Base-by-base conservation (phyloP, 2,888 invertebrate species). In the Pardosa pseudoannulata region DNA sequence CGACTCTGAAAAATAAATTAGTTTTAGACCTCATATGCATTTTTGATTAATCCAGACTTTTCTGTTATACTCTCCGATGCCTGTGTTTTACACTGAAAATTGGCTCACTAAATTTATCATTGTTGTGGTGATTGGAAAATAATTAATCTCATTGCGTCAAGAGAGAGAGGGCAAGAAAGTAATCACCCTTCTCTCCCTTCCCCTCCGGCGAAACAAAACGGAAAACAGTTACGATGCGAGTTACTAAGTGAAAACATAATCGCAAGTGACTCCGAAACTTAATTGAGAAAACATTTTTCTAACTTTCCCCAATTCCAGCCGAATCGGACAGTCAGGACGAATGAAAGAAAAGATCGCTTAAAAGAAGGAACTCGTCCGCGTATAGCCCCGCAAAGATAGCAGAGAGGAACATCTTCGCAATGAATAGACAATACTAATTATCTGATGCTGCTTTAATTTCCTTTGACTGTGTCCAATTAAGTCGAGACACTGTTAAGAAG, bases 351-450 rank as follows among this genome's bases (percentile, higher is more conserved):
- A 65, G 6, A n/a, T 9, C 16, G n/a, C 19, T 29, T 16, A 6
- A 29, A 67, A 67, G 36, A 23, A 67, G 67, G n/a, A 67, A 67
- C n/a, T 23, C 19, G 31, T 28, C 28, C 41, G 65, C 32, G 29
- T 7, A 64, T 27, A 28, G n/a, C 28, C 27, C 62, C 62, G 1
- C 16, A 9, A 16, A 31, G 31, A 65, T 29, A 65, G 29, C 31
- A 65, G 39, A 3, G 41, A 13, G n/a, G n/a, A 72, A 80, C 80
- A 80, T 81, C 82, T 76, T 76, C 39, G 56, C 73, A 39, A 65
- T 85, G 83, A 86, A 86, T 74, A 79, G 79, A 79, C 85, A 86
- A 79, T 86, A 74, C 85, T 79, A 86, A 86, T 86, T 86, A 86
- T 74, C 79, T 86, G 83, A 83, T 76, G 64, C 65, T 29, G 78